Evolutionary conservation across 2,888 invertebrate species (phyloP).

Genomic region (Euplexia lucipara): DNA sequence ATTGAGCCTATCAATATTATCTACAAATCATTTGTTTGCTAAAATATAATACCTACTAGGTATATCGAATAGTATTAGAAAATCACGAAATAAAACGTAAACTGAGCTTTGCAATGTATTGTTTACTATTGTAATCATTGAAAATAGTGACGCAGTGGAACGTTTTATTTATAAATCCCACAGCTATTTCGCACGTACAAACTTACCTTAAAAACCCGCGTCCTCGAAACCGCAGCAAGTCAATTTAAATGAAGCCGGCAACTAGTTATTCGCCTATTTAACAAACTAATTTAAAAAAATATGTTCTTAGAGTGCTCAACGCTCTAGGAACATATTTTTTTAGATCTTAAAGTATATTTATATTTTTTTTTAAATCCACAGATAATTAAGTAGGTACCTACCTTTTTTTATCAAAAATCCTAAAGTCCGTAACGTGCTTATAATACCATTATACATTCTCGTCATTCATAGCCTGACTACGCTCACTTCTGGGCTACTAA

Average conservation of each 20-base stretch:
- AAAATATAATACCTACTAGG: not conserved
- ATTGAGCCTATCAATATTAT: not conserved
- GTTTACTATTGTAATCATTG: constrained; percentile 23
- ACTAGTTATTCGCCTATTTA: not conserved
- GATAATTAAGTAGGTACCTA: too few relatives aligned
- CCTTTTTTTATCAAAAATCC: not conserved
- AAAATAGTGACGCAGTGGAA: constrained; percentile 11
- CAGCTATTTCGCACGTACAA: constrained; percentile 11
- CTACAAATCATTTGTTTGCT: too few relatives aligned
- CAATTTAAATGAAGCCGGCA: constrained; percentile 6
- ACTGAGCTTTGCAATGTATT: not conserved
- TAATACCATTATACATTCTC: too few relatives aligned
- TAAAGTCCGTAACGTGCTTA: not conserved
- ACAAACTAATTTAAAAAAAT: constrained; percentile 9
- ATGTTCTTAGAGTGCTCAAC: not conserved
- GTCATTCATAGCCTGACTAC: not conserved
- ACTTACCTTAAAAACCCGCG: constrained; percentile 4
- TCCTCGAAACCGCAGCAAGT: constrained; percentile 15
- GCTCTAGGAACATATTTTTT: too few relatives aligned
- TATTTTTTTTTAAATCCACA: too few relatives aligned
- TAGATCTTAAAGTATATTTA: too few relatives aligned
- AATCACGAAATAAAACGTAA: not conserved
- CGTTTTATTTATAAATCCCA: constrained; percentile 38
- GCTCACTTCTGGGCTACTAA: not conserved
- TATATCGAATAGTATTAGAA: not conserved